These are phyloP conservation scores for Cottus gobio DNA, from an alignment of 2,113 vertebrate species.

Conservation along the genomic window DNA sequence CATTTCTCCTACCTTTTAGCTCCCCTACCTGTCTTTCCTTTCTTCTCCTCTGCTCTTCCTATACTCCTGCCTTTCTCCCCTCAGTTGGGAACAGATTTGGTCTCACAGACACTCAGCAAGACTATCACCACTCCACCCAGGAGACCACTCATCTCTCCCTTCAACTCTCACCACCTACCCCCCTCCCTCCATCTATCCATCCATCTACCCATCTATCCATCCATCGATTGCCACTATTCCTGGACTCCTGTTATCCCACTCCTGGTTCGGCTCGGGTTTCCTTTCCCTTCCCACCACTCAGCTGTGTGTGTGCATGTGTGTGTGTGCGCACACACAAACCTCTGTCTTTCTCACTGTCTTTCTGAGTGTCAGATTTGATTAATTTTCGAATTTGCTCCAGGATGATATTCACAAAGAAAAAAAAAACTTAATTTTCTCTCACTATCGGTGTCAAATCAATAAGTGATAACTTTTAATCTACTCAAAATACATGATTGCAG, in stretches of 20 bases:
- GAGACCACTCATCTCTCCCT: constrained; percentile 90
- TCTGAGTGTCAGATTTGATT: constrained; percentile 56
- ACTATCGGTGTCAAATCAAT: constrained; percentile 21
- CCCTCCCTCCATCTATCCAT: constrained; percentile 82
- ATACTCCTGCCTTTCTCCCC: constrained; percentile 76
- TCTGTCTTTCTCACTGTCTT: constrained; percentile 35
- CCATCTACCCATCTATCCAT: constrained; percentile 86
- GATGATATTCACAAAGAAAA: constrained; percentile 11
- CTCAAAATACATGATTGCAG: constrained; percentile 23
- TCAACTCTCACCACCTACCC: constrained; percentile 48
- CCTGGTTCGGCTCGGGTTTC: constrained; percentile 80
- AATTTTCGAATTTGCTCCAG: constrained; percentile 21
- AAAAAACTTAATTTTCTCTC: not conserved
- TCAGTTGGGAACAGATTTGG: constrained; percentile 84
- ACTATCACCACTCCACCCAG: constrained; percentile 90
- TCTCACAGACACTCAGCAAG: constrained; percentile 92
- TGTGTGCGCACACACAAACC: constrained; percentile 34
- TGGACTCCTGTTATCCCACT: constrained; percentile 88
- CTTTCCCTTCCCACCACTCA: constrained; percentile 77
- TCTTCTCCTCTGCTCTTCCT: constrained; percentile 76
- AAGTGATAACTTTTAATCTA: constrained; percentile 29
- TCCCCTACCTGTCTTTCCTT: constrained; percentile 75
- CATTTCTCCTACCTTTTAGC: constrained; percentile 65
- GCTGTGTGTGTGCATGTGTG: constrained; percentile 25
- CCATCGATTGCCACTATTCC: constrained; percentile 96